A percentile compares a stretch with the other conserved stretches of the same genome.
phyloP scores from a whole-genome alignment of 2,888 invertebrate genomes.

The Ashinkailepas kermadecensis region DNA sequence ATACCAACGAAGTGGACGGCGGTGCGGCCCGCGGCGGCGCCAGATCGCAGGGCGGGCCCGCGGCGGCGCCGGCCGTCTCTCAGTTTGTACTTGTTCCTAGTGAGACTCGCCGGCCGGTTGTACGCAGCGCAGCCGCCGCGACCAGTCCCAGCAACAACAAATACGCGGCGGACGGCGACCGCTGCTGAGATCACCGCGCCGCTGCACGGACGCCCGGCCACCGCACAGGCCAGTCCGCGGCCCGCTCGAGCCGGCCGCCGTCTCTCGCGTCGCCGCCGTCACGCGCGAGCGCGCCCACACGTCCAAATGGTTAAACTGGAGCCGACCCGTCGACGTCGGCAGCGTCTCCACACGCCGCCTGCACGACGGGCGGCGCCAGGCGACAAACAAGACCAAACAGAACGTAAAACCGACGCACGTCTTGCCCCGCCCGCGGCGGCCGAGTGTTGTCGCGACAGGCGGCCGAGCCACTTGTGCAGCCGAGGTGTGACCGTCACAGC shows the following conservation, averaged over 20 bases:
- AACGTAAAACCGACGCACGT: conserved; percentile 8
- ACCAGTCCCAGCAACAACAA: conserved; percentile 14
- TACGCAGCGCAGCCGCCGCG: not conserved
- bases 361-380: not conserved
- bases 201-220: not conserved
- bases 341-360: not conserved
- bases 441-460: too few species aligned
- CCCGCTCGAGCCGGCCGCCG: not conserved
- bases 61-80: not conserved
- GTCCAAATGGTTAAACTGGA: too few species aligned
- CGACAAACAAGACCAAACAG: not conserved
- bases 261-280: too few species aligned
- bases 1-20: conserved; percentile 1
- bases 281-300: too few species aligned
- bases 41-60: not conserved
- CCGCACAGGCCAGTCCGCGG: not conserved
- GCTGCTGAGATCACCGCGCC: not conserved
- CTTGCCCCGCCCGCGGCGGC: too few species aligned
- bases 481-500: too few species aligned
- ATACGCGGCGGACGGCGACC: not conserved
- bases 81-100: conserved; percentile 21
- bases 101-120: not conserved
- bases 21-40: not conserved
- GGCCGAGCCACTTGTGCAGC: too few species aligned
- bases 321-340: too few species aligned